A percentile compares a stretch with the other conserved stretches of the same genome.
phyloP scores from a whole-genome alignment of 2,888 invertebrate genomes.

The Conomelus anceps region DNA sequence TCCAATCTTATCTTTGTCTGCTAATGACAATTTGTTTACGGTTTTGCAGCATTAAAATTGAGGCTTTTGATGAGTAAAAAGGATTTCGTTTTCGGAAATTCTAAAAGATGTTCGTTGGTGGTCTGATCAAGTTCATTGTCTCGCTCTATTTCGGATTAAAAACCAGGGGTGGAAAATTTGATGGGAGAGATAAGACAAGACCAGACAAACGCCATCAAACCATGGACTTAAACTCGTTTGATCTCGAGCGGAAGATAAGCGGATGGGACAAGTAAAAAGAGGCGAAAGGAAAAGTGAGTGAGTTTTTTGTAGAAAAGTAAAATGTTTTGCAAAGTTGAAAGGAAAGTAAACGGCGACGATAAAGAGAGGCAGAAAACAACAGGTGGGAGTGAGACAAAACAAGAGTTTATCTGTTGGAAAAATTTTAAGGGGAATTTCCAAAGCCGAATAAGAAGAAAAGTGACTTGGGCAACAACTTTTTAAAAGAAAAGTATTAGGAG shows the following conservation, averaged over 20 bases:
- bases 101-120: background rate
- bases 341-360: too few relatives aligned
- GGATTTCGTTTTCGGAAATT: background rate
- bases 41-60: background rate
- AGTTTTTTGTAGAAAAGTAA: background rate
- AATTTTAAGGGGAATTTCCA: background rate
- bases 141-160: background rate
- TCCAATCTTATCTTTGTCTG: background rate
- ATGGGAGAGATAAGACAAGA: background rate
- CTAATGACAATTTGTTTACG: background rate
- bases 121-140: background rate
- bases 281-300: background rate
- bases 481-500: background rate
- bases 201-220: background rate
- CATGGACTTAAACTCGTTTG: background rate
- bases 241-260: background rate
- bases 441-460: background rate
- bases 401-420: background rate
- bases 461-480: background rate
- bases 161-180: background rate
- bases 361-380: too few relatives aligned
- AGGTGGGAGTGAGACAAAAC: background rate
- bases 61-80: background rate
- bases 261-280: background rate
- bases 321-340: background rate